A percentile compares a stretch with the other conserved stretches of the same genome.
Evolutionary conservation across 2,888 invertebrate genomes (phyloP).

Genomic region (Tenthredo mesomela): DNA sequence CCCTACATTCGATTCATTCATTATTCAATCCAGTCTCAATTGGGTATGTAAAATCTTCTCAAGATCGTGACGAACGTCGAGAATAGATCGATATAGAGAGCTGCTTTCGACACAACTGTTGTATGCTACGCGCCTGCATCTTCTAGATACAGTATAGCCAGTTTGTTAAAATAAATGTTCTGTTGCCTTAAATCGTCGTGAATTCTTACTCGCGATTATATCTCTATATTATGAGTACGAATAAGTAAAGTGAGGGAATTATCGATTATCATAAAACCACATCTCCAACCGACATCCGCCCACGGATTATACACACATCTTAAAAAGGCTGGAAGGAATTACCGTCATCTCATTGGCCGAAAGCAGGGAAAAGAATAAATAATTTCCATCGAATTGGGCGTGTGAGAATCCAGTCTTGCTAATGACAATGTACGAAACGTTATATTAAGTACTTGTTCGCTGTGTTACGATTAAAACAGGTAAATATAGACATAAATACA

Average conservation of each 20-base stretch:
- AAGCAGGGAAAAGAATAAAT: conserved; percentile 35
- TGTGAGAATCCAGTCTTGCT: conserved; percentile 29
- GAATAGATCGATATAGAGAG: neutral
- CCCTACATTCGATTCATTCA: neutral
- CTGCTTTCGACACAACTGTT: neutral
- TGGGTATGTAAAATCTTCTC: neutral
- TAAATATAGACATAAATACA: conserved; percentile 15
- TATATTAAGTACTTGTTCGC: conserved; percentile 15
- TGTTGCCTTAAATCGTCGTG: neutral
- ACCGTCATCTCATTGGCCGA: conserved; percentile 59
- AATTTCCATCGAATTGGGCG: conserved; percentile 59
- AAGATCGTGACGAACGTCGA: neutral
- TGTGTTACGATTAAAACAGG: conserved; percentile 2
- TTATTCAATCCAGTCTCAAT: neutral
- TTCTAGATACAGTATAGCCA: neutral
- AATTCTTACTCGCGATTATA: neutral
- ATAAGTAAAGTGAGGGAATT: neutral
- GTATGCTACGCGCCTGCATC: neutral
- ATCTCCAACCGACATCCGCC: conserved; percentile 37
- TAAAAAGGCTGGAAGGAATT: conserved; percentile 60
- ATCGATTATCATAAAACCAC: conserved; percentile 3
- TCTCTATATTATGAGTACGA: neutral
- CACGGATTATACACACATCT: conserved; percentile 50
- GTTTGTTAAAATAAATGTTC: neutral
- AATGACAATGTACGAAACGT: conserved; percentile 13